Percentiles rank a stretch among this genome's conserved stretches.
Conservation (phyloP, 2,113 vertebrate species). For the Rhagologus leucostigma region DNA sequence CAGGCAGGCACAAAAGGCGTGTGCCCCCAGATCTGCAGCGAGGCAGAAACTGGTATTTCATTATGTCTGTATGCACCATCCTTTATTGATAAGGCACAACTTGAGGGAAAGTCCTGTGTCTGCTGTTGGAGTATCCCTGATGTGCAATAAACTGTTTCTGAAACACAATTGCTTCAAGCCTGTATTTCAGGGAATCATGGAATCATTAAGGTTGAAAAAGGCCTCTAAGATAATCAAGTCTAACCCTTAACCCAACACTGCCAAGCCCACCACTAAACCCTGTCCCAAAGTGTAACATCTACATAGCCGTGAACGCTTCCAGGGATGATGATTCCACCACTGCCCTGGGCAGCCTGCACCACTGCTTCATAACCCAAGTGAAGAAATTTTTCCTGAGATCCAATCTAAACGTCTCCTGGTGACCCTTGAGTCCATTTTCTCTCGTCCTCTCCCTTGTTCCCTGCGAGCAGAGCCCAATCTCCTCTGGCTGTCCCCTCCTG, state of each 20-base stretch:
- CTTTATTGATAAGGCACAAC: not conserved
- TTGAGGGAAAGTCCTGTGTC: not conserved
- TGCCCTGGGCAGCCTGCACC: not conserved
- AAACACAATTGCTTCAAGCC: not conserved
- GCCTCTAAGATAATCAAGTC: not conserved
- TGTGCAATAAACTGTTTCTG: not conserved
- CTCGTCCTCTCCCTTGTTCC: not conserved
- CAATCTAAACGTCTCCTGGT: not conserved
- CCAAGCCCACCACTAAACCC: not conserved
- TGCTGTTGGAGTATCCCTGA: not conserved
- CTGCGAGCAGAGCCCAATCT: rapidly evolving
- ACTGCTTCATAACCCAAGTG: not conserved
- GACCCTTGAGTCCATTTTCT: not conserved
- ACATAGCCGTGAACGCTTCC: rapidly evolving
- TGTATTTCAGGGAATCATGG: not conserved
- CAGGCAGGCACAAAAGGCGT: rapidly evolving
- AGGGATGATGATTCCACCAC: not conserved
- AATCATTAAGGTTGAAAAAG: not conserved
- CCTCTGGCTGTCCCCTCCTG: not conserved
- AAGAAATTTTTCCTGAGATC: not conserved
- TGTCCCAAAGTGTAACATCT: too few relatives aligned
- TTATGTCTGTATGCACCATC: rapidly evolving
- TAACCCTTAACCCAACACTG: not conserved
- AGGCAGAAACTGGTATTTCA: not conserved
- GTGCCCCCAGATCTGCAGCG: not conserved